phyloP scores from a whole-genome alignment of 1,140 invertebrate species.

The Aphelinus certus region DNA sequence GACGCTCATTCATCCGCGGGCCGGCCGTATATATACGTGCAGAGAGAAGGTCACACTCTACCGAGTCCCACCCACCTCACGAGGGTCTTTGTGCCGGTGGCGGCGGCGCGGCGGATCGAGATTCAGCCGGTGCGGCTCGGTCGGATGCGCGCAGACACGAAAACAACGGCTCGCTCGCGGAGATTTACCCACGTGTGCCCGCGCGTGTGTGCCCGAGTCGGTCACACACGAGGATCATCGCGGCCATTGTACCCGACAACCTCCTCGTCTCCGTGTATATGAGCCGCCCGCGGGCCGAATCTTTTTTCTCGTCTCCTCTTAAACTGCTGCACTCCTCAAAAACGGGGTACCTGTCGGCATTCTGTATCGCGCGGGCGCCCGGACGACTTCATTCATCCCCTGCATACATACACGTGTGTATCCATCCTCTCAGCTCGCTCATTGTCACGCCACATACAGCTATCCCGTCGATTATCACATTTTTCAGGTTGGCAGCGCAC shows the following conservation, averaged over 20 bases:
- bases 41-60: constrained; percentile 59
- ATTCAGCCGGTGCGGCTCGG: constrained; percentile 51
- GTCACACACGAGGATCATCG: constrained; percentile 35
- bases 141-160: constrained; percentile 50
- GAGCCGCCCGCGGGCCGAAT: neutral
- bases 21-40: neutral
- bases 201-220: constrained; percentile 23
- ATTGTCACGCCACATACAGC: too few species aligned
- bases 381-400: constrained; percentile 33
- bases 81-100: constrained; percentile 49
- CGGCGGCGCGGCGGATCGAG: constrained; percentile 13
- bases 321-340: constrained; percentile 21
- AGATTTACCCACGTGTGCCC: constrained; percentile 50
- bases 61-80: constrained; percentile 53
- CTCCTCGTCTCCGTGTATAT: too few species aligned
- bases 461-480: neutral
- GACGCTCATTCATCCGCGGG: constrained; percentile 47
- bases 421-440: too few species aligned
- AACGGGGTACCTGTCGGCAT: constrained; percentile 34
- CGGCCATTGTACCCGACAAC: constrained; percentile 31
- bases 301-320: constrained; percentile 24
- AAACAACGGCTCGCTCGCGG: constrained; percentile 46
- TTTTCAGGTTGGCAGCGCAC: neutral
- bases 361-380: constrained; percentile 12
- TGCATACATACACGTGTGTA: too few species aligned